Evolutionary conservation across 2,113 vertebrate genomes (phyloP).

Genomic region (Myotis davidii): DNA sequence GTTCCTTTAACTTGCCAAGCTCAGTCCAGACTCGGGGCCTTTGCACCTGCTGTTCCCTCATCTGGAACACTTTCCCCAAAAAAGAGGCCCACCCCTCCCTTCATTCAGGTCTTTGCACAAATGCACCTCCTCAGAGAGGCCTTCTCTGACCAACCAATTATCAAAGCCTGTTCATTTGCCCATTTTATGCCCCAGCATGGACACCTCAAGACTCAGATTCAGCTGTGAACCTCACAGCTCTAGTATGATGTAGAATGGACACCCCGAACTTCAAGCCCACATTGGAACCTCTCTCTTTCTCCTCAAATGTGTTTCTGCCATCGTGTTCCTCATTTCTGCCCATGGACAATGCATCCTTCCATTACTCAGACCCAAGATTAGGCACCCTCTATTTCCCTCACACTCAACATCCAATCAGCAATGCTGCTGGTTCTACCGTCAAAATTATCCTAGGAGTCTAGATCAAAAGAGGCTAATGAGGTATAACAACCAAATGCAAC

Average conservation of each 20-base stretch:
- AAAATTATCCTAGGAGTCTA: neutral
- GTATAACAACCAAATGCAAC: neutral
- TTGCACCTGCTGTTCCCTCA: neutral
- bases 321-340: neutral
- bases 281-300: neutral
- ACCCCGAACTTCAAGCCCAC: neutral
- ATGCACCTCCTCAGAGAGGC: neutral
- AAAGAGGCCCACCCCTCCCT: neutral
- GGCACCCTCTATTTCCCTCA: neutral
- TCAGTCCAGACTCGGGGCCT: neutral
- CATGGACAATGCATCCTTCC: neutral
- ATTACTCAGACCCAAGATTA: neutral
- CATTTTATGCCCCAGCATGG: neutral
- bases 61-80: neutral
- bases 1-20: neutral
- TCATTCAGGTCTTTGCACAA: neutral
- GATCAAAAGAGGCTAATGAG: neutral
- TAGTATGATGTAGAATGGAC: neutral
- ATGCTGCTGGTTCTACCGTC: neutral
- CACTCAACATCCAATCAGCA: neutral
- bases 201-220: neutral
- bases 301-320: neutral
- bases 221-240: neutral
- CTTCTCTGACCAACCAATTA: neutral
- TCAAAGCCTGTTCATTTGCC: neutral